Evolutionary conservation across 1,140 invertebrate species (phyloP), one percentile per base, ranked within the genome.

Genomic region (Caenorhabditis brenneri): DNA sequence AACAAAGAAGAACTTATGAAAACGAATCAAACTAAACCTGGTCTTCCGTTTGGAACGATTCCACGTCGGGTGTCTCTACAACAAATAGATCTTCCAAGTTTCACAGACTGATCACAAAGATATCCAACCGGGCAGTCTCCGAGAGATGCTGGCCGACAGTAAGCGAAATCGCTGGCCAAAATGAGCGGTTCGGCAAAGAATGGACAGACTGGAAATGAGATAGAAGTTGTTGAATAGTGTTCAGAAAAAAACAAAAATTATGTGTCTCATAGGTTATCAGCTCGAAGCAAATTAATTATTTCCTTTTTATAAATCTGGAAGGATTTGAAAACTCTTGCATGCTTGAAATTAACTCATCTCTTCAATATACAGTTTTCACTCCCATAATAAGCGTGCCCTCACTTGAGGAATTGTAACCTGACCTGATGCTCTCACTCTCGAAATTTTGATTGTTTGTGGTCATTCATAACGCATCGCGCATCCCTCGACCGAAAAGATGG

Each of bases 21-120:
- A 24, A 39, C 6, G 27, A 31, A 55, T 39, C 12, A 69, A 79
- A 55, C 6, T 53, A 0, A 39, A 79, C 65, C 82, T 48, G 74
- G 33, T 58, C 58, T 39, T 53, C 69, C 31, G n/a, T 83, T 65
- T n/a, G 53, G 53, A 9, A 69, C 33, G 58, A 49, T 49, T 48
- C 48, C 58, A 42, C 81, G 60, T 65, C 85, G 22, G 12, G 78
- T 55, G 60, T 87, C 88, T 48, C 86, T 85, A 65, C 88, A 88
- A 65, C 88, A 88, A 49, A 88, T 88, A n/a, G 88, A 87, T 16
- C 88, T 33, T 19, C 88, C 88, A 16, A 88, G 84, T 27, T 86
- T 88, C 74, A 89, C 89, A 27, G 82, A 85, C 46, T 88, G 88
- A 79, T 88, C 88, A 74, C 88, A 88, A 16, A 88, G 84, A 69